A percentile compares a stretch with the other conserved stretches of the same genome.
Evolutionary conservation across 2,113 vertebrate species (phyloP).

Genomic region (Serinus canaria): DNA sequence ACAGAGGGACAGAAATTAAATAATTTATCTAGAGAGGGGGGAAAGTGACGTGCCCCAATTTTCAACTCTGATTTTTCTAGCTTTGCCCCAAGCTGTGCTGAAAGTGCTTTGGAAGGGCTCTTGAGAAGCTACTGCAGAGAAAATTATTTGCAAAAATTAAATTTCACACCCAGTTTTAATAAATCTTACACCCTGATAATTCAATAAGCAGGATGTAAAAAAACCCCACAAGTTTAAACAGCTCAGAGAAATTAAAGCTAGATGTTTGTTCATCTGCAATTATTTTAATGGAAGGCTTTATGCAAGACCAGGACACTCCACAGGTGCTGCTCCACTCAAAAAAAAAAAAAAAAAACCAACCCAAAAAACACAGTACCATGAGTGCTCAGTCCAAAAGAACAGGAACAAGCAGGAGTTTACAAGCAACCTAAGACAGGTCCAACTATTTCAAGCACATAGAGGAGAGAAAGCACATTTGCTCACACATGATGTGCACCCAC

Average conservation of each 20-base stretch:
- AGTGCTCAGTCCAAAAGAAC: background rate
- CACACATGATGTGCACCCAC: background rate
- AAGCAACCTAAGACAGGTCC: background rate
- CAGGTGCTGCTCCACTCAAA: background rate
- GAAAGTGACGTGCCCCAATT: background rate
- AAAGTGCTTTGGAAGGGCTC: background rate
- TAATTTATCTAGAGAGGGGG: background rate
- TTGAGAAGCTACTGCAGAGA: background rate
- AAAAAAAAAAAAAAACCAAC: background rate
- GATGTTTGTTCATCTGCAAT: background rate
- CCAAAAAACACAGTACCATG: no score
- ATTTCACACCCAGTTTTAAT: background rate
- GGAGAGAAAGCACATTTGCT: background rate
- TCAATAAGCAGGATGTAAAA: background rate
- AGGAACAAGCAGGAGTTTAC: background rate
- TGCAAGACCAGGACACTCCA: background rate
- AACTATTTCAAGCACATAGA: background rate
- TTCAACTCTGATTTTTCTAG: slow-evolving; percentile 47
- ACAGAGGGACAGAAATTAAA: slow-evolving; percentile 49
- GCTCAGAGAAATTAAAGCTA: background rate
- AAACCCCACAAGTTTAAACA: background rate
- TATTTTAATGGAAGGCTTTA: background rate
- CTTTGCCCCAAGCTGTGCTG: background rate
- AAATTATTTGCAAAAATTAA: background rate
- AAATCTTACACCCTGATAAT: background rate